A percentile compares a stretch with the other conserved stretches of the same genome.
These are phyloP conservation scores for Aldabrachelys gigantea DNA, from an alignment of 2,113 vertebrate species.

Conservation along the genomic window DNA sequence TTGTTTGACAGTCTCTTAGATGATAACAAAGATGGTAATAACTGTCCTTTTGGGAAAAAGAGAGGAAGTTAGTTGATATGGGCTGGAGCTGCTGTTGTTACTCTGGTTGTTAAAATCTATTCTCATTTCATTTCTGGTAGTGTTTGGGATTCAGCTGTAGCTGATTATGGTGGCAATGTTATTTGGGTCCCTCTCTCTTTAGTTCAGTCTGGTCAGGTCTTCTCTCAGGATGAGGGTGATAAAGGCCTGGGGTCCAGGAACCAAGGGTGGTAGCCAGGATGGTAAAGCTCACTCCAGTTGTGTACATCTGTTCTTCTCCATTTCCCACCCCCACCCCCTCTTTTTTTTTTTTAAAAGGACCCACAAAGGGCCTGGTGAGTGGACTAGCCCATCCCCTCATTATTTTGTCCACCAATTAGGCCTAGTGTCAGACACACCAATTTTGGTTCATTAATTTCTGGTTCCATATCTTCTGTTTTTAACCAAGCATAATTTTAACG, in stretches of 20 bases:
- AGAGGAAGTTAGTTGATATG: neutral
- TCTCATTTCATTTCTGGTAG: neutral
- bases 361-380: neutral
- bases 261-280: neutral
- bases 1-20: neutral
- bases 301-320: neutral
- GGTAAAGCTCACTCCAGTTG: neutral
- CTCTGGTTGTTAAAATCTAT: neutral
- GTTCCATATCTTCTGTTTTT: neutral
- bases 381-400: neutral
- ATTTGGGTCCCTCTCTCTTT: neutral
- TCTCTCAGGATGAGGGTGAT: neutral
- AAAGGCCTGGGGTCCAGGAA: neutral
- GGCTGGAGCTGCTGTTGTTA: neutral
- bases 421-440: neutral
- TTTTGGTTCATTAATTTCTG: neutral
- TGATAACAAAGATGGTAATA: neutral
- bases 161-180: neutral
- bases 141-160: neutral
- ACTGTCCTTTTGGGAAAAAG: neutral
- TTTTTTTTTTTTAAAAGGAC: neutral
- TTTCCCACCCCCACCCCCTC: neutral
- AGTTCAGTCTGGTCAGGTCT: neutral
- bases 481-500: neutral
- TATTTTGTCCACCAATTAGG: neutral